Conservation (phyloP, 2,797 vertebrate genomes). For the Pipistrellus pygmaeus region DNA sequence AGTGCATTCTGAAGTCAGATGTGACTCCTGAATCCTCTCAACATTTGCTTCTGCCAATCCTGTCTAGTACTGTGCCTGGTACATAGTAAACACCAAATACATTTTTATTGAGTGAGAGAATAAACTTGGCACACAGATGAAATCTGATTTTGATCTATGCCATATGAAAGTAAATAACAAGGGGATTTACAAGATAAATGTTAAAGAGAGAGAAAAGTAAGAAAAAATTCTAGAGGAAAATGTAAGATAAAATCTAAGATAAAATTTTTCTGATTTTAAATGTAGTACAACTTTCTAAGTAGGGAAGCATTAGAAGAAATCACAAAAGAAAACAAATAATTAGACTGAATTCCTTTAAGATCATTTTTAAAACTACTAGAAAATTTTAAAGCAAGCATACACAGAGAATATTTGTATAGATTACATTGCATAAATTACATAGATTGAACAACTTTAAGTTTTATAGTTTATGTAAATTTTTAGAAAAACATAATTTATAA, state of each 20-base stretch:
- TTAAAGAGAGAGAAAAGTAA: neutral
- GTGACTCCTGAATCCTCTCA: neutral
- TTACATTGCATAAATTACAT: slow-evolving; percentile 15
- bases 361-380: neutral
- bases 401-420: neutral
- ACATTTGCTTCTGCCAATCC: neutral
- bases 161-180: slow-evolving; percentile 8
- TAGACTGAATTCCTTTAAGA: neutral
- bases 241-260: neutral
- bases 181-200: neutral
- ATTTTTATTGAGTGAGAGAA: neutral
- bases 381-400: neutral
- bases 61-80: neutral
- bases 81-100: neutral
- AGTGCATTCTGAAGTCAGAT: neutral
- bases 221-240: neutral
- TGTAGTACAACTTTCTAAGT: neutral
- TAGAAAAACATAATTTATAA: slow-evolving; percentile 21
- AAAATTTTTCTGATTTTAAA: slow-evolving; percentile 45
- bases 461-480: neutral
- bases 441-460: neutral
- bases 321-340: slow-evolving; percentile 24
- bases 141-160: neutral
- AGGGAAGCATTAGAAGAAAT: slow-evolving; percentile 36
- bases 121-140: neutral